Percentiles rank a stretch among this genome's conserved stretches.
Evolutionary conservation across 2,888 invertebrate species (phyloP).

Genomic region (Germaria angustata): DNA sequence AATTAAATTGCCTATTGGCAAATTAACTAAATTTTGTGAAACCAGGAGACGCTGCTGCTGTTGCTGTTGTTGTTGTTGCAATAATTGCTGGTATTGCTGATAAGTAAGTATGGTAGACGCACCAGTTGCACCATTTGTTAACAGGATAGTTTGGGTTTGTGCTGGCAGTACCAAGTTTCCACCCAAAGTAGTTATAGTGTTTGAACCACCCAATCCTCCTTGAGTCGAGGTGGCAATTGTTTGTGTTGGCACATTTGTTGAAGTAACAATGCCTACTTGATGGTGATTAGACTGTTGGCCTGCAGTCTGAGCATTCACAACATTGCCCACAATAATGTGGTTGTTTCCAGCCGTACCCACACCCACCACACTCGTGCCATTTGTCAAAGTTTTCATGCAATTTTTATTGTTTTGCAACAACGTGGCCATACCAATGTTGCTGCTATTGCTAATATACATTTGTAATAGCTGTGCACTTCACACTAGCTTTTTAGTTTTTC

Average conservation of each 20-base stretch:
- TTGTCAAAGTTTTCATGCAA: slow-evolving; percentile 88
- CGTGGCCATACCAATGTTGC: slow-evolving; percentile 85
- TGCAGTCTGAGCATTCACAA: slow-evolving; percentile 57
- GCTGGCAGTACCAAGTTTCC: slow-evolving; percentile 67
- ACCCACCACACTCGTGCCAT: slow-evolving; percentile 79
- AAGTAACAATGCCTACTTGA: slow-evolving; percentile 45
- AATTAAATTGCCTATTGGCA: slow-evolving; percentile 75
- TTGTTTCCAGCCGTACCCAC: slow-evolving; percentile 59
- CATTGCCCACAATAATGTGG: slow-evolving; percentile 63
- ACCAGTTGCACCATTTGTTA: slow-evolving; percentile 69
- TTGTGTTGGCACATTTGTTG: slow-evolving; percentile 58
- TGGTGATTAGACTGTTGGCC: slow-evolving; percentile 32
- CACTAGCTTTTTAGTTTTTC: slow-evolving; percentile 16
- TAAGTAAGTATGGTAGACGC: slow-evolving; percentile 66
- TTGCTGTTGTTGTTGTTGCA: slow-evolving; percentile 70
- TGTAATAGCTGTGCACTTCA: slow-evolving; percentile 39
- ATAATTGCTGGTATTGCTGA: slow-evolving; percentile 70
- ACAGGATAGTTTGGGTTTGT: slow-evolving; percentile 67
- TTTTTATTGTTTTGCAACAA: slow-evolving; percentile 88
- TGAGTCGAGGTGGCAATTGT: slow-evolving; percentile 52
- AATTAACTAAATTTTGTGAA: slow-evolving; percentile 79
- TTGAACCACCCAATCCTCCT: slow-evolving; percentile 50
- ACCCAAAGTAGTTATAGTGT: slow-evolving; percentile 61
- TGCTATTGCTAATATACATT: slow-evolving; percentile 75
- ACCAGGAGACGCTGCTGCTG: slow-evolving; percentile 72